Percentiles rank a stretch among this genome's conserved stretches.
These are phyloP conservation scores for Hippopotamus amphibius DNA, from an alignment of 2,113 vertebrate genomes.

Conservation along the genomic window DNA sequence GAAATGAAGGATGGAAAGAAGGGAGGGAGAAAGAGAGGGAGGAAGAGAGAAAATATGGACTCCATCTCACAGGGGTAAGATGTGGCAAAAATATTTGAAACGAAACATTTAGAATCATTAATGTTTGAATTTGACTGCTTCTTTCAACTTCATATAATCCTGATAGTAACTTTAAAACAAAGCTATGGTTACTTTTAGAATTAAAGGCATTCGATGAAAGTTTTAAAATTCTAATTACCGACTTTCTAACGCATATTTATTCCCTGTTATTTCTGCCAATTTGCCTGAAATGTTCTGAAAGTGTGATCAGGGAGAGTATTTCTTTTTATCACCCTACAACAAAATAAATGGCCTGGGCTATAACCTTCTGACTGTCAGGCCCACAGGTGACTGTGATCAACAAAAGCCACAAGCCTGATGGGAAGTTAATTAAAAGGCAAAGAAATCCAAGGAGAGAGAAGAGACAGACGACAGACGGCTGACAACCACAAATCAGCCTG, in stretches of 20 bases:
- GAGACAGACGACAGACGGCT: not conserved
- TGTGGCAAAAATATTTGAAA: not conserved
- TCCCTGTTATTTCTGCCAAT: not conserved
- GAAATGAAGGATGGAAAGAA: not conserved
- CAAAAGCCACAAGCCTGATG: not conserved
- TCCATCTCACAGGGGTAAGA: not conserved
- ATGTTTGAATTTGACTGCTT: not conserved
- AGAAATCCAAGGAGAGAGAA: slow-evolving; percentile 3
- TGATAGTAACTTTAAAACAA: slow-evolving; percentile 45
- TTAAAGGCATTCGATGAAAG: slow-evolving; percentile 13
- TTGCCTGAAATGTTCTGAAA: slow-evolving; percentile 9
- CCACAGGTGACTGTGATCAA: not conserved
- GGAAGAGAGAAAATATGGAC: not conserved
- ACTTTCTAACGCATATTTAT: not conserved
- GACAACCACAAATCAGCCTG: not conserved
- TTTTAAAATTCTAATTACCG: not conserved
- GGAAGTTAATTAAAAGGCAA: slow-evolving; percentile 65
- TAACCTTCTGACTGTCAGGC: not conserved
- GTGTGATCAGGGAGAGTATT: not conserved
- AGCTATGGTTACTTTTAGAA: slow-evolving; percentile 17
- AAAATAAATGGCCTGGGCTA: not conserved
- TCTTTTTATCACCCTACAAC: not conserved
- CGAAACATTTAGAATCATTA: not conserved
- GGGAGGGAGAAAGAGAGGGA: too few species aligned
- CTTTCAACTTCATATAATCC: slow-evolving; percentile 17